Conservation (phyloP, 2,888 invertebrate genomes). For the Seira ritae region DNA sequence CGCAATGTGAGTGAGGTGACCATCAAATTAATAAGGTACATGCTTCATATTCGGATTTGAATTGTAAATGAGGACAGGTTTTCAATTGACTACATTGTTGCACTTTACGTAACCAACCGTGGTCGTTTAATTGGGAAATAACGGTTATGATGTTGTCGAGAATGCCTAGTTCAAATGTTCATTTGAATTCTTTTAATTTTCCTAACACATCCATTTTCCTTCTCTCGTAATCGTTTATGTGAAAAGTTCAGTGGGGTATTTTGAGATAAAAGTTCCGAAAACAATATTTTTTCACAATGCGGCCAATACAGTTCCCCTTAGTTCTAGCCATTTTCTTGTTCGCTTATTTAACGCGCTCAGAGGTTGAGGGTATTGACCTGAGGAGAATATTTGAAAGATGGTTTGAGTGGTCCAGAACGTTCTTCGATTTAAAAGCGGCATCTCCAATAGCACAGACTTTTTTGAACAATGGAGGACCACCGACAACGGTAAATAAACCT, state of each 20-base stretch:
- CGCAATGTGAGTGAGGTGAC: no score
- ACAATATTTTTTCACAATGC: no score
- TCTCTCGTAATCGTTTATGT: neutral
- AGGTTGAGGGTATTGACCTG: neutral
- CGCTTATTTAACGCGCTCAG: neutral
- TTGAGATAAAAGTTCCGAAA: no score
- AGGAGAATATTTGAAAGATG: neutral
- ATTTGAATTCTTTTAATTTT: neutral
- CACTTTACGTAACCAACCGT: neutral
- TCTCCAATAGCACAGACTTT: conserved; percentile 2
- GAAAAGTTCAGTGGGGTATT: neutral
- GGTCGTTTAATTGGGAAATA: neutral
- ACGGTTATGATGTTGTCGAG: neutral
- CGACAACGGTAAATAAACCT: conserved; percentile 40
- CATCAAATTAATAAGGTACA: no score
- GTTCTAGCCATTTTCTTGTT: neutral
- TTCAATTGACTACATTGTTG: neutral
- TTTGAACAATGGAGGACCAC: neutral
- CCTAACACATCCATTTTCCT: neutral
- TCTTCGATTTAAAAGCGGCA: conserved; percentile 30
- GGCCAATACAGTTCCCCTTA: neutral
- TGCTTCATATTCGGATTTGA: neutral
- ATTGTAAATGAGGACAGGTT: neutral
- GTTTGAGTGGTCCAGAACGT: conserved; percentile 30
- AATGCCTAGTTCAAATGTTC: neutral